A percentile compares a stretch with the other conserved stretches of the same genome.
phyloP scores from a whole-genome alignment of 1,140 invertebrate species.

The Hycleus phaleratus region DNA sequence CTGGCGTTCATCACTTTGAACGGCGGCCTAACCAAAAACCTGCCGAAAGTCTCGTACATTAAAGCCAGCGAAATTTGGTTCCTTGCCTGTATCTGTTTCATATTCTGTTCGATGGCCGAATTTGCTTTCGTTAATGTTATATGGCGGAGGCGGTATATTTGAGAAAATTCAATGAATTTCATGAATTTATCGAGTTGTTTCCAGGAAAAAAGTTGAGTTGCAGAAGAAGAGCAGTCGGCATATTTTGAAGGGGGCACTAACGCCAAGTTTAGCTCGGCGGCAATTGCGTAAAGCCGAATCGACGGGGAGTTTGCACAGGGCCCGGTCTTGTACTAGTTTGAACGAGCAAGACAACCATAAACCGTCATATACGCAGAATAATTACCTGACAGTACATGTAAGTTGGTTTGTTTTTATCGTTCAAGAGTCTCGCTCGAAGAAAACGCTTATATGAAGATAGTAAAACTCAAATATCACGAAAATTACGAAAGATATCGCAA shows the following conservation, averaged over 20 bases:
- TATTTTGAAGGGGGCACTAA: constrained; percentile 73
- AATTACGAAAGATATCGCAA: too few relatives aligned
- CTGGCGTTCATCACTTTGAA: constrained; percentile 80
- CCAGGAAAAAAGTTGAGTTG: constrained; percentile 68
- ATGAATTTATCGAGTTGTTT: constrained; percentile 20
- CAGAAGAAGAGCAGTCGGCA: constrained; percentile 79
- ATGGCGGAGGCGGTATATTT: constrained; percentile 64
- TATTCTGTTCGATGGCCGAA: constrained; percentile 78
- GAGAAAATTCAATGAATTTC: constrained; percentile 4
- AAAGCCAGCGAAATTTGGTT: constrained; percentile 87
- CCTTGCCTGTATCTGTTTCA: constrained; percentile 74
- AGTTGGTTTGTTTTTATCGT: constrained; percentile 33
- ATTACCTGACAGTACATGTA: constrained; percentile 68
- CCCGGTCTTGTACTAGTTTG: constrained; percentile 61
- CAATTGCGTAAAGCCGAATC: constrained; percentile 53
- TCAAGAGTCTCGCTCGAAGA: too few relatives aligned
- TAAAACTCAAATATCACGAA: too few relatives aligned
- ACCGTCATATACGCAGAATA: constrained; percentile 46
- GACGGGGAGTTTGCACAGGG: constrained; percentile 53
- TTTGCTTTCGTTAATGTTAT: constrained; percentile 88
- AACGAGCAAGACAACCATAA: constrained; percentile 48
- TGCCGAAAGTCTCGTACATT: constrained; percentile 86
- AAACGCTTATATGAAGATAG: too few relatives aligned
- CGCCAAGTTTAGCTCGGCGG: constrained; percentile 62
- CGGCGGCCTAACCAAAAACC: constrained; percentile 69